Percentiles rank a stretch among this genome's conserved stretches.
Conservation (phyloP, 2,113 vertebrate species). For the Zonotrichia leucophrys region DNA sequence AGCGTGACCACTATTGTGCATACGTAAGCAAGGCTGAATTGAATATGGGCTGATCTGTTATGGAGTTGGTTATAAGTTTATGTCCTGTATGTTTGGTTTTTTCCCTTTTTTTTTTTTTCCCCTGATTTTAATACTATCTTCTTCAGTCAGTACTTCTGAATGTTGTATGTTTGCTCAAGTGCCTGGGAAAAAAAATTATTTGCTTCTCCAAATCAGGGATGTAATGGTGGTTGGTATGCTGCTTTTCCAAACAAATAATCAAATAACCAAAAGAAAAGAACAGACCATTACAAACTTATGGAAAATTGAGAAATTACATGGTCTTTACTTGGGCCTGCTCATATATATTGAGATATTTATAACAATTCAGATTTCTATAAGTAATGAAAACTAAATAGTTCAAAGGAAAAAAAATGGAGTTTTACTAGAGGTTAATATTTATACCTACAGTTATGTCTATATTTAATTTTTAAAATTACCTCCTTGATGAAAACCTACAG, state of each 20-base stretch:
- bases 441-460: background rate
- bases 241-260: background rate
- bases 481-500: background rate
- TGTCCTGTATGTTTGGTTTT: background rate
- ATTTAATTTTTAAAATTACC: background rate
- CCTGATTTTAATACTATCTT: background rate
- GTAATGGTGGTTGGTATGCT: background rate
- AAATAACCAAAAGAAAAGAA: background rate
- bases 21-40: background rate
- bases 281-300: background rate
- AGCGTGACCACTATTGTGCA: background rate
- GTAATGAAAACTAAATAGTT: background rate
- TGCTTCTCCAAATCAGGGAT: background rate
- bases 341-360: background rate
- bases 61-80: background rate
- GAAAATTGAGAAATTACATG: background rate
- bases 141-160: background rate
- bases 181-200: background rate
- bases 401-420: background rate
- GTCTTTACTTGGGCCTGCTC: background rate
- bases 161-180: background rate
- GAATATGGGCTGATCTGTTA: background rate
- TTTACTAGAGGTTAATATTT: background rate
- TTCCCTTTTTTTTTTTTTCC: rapidly evolving
- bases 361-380: background rate